Base-by-base conservation (phyloP, 2,113 vertebrate species). In the Aegotheles bennettii region DNA sequence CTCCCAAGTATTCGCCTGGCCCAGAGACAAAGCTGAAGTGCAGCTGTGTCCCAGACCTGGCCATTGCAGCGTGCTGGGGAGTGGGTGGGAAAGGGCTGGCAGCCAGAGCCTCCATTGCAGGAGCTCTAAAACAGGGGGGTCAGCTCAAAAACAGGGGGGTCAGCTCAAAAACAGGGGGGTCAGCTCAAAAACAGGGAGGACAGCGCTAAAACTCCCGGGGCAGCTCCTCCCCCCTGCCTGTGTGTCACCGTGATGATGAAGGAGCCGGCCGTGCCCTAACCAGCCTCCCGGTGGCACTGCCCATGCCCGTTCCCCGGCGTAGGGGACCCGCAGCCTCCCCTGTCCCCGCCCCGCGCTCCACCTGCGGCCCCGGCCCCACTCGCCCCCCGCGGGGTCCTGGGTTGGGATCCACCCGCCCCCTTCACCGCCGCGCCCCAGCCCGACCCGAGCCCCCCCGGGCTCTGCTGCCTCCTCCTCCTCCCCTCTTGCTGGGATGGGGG, bases 41-140 rank as follows among this genome's bases (percentile, higher is more conserved):
- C 0, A 0, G 53, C n/a, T 13, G 33, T 5, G 23, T 8, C 3
- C 25, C 24, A 8, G 36, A 16, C 11, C 50, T 2, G n/a, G 42
- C 68, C 1, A 3, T 1, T 2, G 38, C 38, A 14, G 56, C 0
- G 4, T 12, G 42, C 35, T 6, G 51, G 59, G 56, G 16, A 42
- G 38, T 0, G 1, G 24, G 40, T 9, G 14, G 42, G 2, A 4
- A 47, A 18, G 33, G 35, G 35, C 53, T 38, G 74, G 56, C 31
- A 15, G 48, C 3, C 2, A 19, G 45, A 11, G 7, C 29, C 29
- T 3, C n/a, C 48, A 16, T 0, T n/a, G 7, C 11, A 33, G 45
- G 40, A 68, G 67, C 53, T 67, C 45, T 21, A 1, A 33, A 42
- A 25, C 3, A 16, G 50, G 48, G 24, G 48, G 25, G 1, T 14